Evolutionary conservation across 2,797 vertebrate species (phyloP), one percentile per base, ranked within the genome.

Genomic region (Gymnoscopelus microlampas): DNA sequence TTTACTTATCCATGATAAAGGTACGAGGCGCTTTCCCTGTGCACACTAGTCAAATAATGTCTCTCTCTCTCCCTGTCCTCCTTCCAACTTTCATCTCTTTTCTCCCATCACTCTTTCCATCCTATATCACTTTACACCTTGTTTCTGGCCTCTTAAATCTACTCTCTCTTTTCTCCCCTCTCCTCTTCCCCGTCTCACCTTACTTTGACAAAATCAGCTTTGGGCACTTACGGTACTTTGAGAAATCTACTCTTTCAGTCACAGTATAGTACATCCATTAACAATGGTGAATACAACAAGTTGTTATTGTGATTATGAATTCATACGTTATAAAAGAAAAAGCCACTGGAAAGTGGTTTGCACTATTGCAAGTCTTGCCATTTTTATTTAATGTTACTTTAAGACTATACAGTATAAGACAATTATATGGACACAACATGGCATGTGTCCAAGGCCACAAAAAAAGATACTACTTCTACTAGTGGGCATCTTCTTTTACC

Each of bases 1-100:
- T 92, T 92, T 91, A 82, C 90, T 92, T 90, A 92, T 87, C 89
- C 90, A 88, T 83, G 90, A 91, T 90, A 87, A 15, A 86, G 84
- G 88, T 77, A 75, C 53, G 63, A 83, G 87, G 85, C 50, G 82
- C 88, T 86, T 81, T 78, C 87, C 79, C 74, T 57, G 71, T 24
- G 56, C 77, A 32, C 75, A 24, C 88, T 91, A 78, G 68, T 89
- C 86, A 91, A 91, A 91, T 91, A 91, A 74, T 81, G 76, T 59
- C 59, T 29, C 78, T 78, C 77, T 74, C 68, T 74, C 78, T 70
- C 63, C 49, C 48, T 68, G 73, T 48, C 35, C 13, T 49, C 9
- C 63, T 56, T 15, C 67, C 76, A 67, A 78, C 84, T 79, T 74
- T 79, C 74, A 82, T 86, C 84, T 69, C 79, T 77, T 61, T 57